A percentile compares a stretch with the other conserved stretches of the same genome.
Conservation (phyloP, 2,797 vertebrate genomes). For the Glossophaga mutica region DNA sequence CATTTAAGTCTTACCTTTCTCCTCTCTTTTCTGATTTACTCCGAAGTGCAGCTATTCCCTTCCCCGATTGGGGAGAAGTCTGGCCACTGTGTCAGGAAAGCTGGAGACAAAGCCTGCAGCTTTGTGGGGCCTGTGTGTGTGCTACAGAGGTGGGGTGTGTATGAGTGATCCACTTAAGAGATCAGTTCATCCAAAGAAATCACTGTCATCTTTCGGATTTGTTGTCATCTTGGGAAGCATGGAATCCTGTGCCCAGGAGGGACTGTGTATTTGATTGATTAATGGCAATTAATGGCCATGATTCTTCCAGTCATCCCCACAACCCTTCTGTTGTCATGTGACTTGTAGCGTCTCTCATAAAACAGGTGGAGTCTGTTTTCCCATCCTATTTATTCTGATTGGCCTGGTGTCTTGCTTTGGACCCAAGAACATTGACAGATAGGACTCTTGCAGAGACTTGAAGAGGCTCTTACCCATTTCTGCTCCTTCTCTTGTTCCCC, state of each 20-base stretch:
- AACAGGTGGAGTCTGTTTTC: background rate
- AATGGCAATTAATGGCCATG: background rate
- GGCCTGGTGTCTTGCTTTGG: background rate
- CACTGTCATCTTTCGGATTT: background rate
- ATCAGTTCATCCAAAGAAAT: background rate
- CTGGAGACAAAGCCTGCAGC: background rate
- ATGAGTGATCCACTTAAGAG: background rate
- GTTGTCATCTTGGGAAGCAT: background rate
- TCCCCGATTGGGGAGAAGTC: background rate
- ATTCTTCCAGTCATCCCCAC: background rate
- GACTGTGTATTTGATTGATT: background rate
- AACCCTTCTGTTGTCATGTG: background rate
- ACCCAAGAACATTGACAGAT: background rate
- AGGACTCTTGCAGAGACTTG: background rate
- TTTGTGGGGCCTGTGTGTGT: background rate
- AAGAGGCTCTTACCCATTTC: background rate
- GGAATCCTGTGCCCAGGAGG: background rate
- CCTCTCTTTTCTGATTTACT: background rate
- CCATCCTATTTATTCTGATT: background rate
- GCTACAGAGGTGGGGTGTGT: background rate
- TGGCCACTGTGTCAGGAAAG: background rate
- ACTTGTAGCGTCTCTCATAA: background rate
- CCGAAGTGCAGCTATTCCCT: background rate
- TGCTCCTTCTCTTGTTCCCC: background rate
- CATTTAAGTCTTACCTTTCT: background rate